Evolutionary conservation across 2,797 vertebrate genomes (phyloP).

Genomic region (Xyrichtys novacula): DNA sequence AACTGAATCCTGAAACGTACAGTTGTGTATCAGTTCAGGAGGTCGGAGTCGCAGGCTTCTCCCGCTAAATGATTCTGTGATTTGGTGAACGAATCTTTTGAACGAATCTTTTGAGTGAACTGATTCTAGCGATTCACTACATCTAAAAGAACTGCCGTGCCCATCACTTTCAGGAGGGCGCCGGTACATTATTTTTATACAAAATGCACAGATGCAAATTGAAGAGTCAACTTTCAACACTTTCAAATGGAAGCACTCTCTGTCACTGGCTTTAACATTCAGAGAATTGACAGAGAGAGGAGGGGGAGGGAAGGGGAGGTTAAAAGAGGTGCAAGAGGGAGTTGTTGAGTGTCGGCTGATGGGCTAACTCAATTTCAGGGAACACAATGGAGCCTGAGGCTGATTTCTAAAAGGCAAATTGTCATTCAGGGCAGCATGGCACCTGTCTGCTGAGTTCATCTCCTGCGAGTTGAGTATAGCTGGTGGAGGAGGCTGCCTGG

Average conservation of each 20-base stretch:
- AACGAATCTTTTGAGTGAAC: no score
- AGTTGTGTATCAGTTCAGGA: no score
- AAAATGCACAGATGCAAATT: constrained; percentile 18
- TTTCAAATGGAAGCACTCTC: constrained; percentile 47
- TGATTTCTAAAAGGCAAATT: constrained; percentile 81
- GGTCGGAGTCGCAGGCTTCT: no score
- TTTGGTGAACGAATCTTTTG: no score
- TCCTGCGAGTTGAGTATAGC: constrained; percentile 41
- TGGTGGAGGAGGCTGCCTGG: constrained; percentile 16
- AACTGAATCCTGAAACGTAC: no score
- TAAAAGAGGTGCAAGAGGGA: constrained; percentile 23
- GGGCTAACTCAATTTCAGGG: constrained; percentile 74
- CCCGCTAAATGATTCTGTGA: no score
- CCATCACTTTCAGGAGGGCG: no score
- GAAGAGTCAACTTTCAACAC: constrained; percentile 27
- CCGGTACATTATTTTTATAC: constrained; percentile 45
- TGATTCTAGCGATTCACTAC: no score
- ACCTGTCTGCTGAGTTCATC: constrained; percentile 75
- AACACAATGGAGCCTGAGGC: constrained; percentile 74
- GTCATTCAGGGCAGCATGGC: constrained; percentile 69
- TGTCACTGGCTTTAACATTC: constrained; percentile 41
- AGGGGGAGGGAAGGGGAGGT: background rate
- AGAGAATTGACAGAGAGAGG: constrained; percentile 25
- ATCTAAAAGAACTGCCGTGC: no score
- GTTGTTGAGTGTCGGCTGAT: constrained; percentile 69